Base-by-base conservation (phyloP, 1,140 invertebrate genomes). In the Pogonomyrmex barbatus region DNA sequence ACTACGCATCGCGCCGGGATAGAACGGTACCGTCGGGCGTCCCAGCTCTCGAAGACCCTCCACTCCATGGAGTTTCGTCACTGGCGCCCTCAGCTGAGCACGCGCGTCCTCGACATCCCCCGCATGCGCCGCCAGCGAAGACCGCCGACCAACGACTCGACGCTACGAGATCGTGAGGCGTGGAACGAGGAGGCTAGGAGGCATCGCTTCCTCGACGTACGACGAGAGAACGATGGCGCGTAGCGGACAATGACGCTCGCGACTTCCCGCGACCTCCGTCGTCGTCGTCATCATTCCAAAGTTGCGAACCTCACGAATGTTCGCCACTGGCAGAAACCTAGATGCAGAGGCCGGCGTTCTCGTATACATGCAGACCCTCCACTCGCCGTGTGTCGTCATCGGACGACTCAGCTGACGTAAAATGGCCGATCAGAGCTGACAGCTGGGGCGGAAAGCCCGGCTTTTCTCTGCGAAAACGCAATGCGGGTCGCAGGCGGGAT, bases 41-140 rank as follows among this genome's bases (percentile, higher is more conserved):
- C 17, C 33, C 56, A 45, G 36, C 86, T 87, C 17, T 33, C 63
- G n/a, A 3, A 90, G 90, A 91, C 73, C 56, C 14, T 92, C 84
- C 91, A 89, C 87, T 92, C 87, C 10, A 33, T 24, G n/a, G 71
- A 33, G 81, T 92, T 89, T 91, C 91, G 87, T 91, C 90, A 89
- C 88, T 90, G 88, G 89, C 89, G 89, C 90, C 90, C 88, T 86
- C 89, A 92, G 89, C 90, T 92, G 90, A n/a, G n/a, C n/a, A 91
- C 86, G 75, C 78, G 78, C 86, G 76, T 65, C 76, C 36, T 30
- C n/a, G 12, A 36, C 54, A 47, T 39, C 42, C 24, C 39, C 17
- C 36, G 2, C 63, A 9, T 63, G 33, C 62, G 33, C 62, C 62
- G 14, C 36, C 60, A 60, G 8, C 56, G 24, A 56, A 24, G n/a